Evolutionary conservation across 2,113 vertebrate species (phyloP).

Genomic region (Nerophis ophidion): DNA sequence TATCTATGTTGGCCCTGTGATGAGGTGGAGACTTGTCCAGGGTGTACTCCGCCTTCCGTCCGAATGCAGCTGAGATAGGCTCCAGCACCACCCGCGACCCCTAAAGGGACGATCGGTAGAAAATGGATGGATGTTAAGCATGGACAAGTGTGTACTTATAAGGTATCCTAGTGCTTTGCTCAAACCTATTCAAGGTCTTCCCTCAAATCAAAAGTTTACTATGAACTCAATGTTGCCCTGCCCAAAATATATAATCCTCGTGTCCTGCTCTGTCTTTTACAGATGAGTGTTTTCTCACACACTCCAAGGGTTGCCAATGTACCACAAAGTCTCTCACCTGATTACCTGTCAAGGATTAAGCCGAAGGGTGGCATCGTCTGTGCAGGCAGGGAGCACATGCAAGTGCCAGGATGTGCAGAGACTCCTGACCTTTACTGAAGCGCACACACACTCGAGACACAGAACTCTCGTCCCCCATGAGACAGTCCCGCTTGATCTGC

Average conservation of each 20-base stretch:
- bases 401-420: constrained; percentile 55
- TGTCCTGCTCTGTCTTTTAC: constrained; percentile 47
- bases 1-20: too few species aligned
- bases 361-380: constrained; percentile 32
- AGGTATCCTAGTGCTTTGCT: too few species aligned
- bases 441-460: constrained; percentile 32
- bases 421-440: constrained; percentile 44
- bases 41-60: too few species aligned
- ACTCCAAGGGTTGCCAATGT: constrained; percentile 59
- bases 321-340: constrained; percentile 60
- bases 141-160: too few species aligned
- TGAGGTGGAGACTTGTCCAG: too few species aligned
- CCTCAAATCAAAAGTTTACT: too few species aligned
- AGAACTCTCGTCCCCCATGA: constrained; percentile 49
- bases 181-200: too few species aligned
- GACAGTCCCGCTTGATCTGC: constrained; percentile 50
- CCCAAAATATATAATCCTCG: background rate
- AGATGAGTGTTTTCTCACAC: constrained; percentile 61
- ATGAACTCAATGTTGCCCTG: background rate
- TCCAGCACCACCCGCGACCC: too few species aligned
- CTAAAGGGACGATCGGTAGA: too few species aligned
- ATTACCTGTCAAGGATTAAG: constrained; percentile 49
- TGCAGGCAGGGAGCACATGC: constrained; percentile 35
- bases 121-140: too few species aligned
- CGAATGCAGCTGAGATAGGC: too few species aligned